Evolutionary conservation across 2,797 vertebrate genomes (phyloP).

Genomic region (Clarias laeviceps): DNA sequence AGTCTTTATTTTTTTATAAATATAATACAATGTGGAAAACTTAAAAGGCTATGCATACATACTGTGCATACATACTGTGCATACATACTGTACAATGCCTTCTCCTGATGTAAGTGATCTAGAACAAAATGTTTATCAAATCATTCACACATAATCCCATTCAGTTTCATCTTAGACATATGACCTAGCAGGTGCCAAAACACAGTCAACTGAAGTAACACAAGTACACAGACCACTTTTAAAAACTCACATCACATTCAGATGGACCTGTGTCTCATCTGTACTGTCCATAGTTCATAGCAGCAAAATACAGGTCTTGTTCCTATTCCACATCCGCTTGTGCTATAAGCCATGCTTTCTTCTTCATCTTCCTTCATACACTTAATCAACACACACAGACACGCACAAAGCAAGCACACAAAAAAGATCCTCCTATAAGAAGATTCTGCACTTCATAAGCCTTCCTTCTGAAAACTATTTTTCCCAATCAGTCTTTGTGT

Average conservation of each 20-base stretch:
- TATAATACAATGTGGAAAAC: no score
- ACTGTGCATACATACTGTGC: no score
- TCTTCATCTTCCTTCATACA: slow-evolving; percentile 24
- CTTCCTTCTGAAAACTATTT: slow-evolving; percentile 54
- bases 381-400: slow-evolving; percentile 41
- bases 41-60: no score
- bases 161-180: background rate
- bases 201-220: background rate
- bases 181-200: background rate
- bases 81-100: no score
- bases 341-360: slow-evolving; percentile 15
- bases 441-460: background rate
- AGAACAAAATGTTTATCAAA: no score
- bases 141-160: background rate
- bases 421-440: background rate
- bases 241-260: background rate
- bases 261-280: background rate
- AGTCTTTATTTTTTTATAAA: no score
- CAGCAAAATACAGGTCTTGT: slow-evolving; percentile 27
- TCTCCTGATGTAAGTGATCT: no score
- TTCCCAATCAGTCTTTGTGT: slow-evolving; percentile 58
- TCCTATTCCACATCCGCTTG: slow-evolving; percentile 38
- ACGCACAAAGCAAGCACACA: slow-evolving; percentile 15
- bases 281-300: background rate
- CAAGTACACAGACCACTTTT: background rate